These are phyloP conservation scores for Ennomos erosarius DNA, from an alignment of 2,888 invertebrate species.

Conservation along the genomic window DNA sequence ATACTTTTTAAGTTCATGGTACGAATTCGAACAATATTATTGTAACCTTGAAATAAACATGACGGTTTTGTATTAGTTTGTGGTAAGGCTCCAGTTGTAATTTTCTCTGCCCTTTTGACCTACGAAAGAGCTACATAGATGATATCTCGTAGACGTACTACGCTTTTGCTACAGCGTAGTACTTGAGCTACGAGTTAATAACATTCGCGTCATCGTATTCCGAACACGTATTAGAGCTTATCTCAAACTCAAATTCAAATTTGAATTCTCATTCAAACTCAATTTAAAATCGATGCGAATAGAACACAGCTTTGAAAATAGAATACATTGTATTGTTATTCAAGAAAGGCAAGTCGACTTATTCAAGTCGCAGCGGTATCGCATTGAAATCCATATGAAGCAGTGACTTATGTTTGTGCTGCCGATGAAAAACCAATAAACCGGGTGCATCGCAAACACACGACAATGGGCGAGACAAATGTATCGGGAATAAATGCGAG, in stretches of 20 bases:
- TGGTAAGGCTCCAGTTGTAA: no score
- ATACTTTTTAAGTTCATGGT: no score
- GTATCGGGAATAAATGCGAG: constrained; percentile 7
- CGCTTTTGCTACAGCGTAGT: no score
- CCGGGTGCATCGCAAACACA: constrained; percentile 16
- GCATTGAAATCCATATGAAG: constrained; percentile 4
- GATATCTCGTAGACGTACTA: no score
- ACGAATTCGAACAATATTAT: no score
- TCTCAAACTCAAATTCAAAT: background rate
- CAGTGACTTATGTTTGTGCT: constrained; percentile 22
- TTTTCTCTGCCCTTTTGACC: no score
- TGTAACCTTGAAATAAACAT: no score
- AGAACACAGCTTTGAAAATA: constrained; percentile 5
- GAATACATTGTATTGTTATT: constrained; percentile 10
- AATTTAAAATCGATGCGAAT: constrained; percentile 8
- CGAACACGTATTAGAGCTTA: background rate
- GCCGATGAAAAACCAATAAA: constrained; percentile 33
- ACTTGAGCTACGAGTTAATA: no score
- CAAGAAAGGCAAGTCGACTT: constrained; percentile 6
- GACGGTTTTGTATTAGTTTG: no score
- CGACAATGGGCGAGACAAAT: constrained; percentile 19
- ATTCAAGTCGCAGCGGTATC: constrained; percentile 9
- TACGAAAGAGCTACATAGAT: no score
- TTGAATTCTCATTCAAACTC: constrained; percentile 7
- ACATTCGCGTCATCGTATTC: no score